These are phyloP conservation scores for Colinus virginianus DNA, from an alignment of 2,113 vertebrate genomes.

Conservation along the genomic window DNA sequence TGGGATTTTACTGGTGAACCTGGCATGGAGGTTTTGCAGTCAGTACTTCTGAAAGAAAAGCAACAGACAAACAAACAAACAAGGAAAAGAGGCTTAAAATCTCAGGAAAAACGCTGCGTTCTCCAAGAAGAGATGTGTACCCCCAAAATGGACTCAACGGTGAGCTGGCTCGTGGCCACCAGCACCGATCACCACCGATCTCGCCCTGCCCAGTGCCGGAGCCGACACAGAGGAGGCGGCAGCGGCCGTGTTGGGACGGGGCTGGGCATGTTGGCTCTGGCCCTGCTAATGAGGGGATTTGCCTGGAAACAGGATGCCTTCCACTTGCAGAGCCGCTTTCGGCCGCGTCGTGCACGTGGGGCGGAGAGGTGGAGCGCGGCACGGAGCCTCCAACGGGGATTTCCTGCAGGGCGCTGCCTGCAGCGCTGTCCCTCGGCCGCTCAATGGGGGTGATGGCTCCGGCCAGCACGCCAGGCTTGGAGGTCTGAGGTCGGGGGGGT, in stretches of 20 bases:
- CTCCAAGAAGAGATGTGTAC: neutral
- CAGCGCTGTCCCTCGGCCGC: neutral
- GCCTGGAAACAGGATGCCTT: neutral
- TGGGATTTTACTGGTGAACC: neutral
- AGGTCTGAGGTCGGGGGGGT: neutral
- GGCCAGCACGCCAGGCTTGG: neutral
- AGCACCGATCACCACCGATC: rapidly evolving
- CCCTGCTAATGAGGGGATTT: neutral
- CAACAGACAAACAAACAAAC: neutral
- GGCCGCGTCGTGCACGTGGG: neutral
- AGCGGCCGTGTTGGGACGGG: neutral
- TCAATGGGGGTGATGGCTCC: neutral
- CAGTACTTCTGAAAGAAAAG: neutral
- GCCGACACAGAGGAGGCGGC: neutral
- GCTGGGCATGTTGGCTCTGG: slow-evolving; percentile 7
- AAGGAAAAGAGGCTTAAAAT: neutral
- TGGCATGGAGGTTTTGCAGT: neutral
- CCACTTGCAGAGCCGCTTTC: neutral
- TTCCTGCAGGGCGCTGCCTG: neutral
- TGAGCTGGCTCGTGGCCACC: neutral
- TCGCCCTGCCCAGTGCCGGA: neutral
- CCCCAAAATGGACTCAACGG: neutral
- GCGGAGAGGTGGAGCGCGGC: neutral
- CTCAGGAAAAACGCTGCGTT: neutral
- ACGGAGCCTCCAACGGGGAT: rapidly evolving